phyloP scores from a whole-genome alignment of 2,113 vertebrate species.

The Paracanthobrama guichenoti region DNA sequence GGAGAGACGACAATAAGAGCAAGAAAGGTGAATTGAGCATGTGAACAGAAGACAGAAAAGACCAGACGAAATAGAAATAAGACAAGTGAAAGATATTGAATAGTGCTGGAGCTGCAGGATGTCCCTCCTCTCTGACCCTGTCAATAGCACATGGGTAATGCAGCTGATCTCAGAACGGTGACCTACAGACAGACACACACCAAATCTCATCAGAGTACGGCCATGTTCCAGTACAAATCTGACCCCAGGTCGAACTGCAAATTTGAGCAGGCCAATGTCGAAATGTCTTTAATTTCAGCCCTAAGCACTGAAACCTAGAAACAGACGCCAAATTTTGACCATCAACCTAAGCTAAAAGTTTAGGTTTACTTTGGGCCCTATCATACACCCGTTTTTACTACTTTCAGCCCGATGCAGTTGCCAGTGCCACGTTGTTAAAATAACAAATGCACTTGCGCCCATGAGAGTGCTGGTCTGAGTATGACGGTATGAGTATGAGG shows the following conservation, averaged over 20 bases:
- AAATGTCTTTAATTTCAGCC: no score
- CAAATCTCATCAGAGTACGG: constrained; percentile 1
- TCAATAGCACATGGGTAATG: neutral
- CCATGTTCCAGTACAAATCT: constrained; percentile 12
- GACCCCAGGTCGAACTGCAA: neutral
- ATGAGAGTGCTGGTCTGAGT: no score
- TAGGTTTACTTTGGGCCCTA: neutral
- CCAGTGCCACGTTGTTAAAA: no score
- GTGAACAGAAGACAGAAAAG: neutral
- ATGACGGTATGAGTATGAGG: no score
- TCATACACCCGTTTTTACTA: no score
- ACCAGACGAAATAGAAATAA: neutral
- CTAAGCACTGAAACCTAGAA: neutral
- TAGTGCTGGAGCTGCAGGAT: neutral
- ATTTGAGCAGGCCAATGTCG: neutral
- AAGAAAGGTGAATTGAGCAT: neutral
- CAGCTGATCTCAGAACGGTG: constrained; percentile 22
- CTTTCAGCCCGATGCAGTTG: no score
- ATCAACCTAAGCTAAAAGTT: neutral
- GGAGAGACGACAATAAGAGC: neutral
- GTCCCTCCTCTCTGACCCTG: neutral
- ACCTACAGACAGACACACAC: constrained; percentile 5
- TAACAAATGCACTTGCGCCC: no score
- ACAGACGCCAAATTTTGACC: neutral
- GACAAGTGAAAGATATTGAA: neutral